Evolutionary conservation across 2,797 vertebrate species (phyloP).

Genomic region (Cuniculus paca): DNA sequence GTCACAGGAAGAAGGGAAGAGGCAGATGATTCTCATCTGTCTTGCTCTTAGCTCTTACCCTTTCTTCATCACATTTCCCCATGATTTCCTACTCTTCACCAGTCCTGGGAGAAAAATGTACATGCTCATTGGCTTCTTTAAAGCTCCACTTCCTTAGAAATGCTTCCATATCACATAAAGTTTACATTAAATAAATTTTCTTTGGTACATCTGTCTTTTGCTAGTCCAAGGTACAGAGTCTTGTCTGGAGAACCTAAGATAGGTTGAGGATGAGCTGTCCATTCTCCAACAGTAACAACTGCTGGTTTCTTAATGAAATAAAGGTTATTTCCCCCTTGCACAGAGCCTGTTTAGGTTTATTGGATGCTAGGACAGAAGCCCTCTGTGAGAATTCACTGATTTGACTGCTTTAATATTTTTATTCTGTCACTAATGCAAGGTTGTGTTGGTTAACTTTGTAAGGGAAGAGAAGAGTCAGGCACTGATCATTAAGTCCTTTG

Average conservation of each 20-base stretch:
- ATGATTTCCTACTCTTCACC: not conserved
- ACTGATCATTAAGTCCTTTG: no score
- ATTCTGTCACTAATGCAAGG: no score
- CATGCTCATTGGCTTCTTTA: not conserved
- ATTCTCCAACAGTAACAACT: not conserved
- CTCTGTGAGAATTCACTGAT: no score
- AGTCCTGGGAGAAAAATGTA: not conserved
- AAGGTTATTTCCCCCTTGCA: not conserved
- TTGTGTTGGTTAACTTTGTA: no score
- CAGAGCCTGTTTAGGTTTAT: no score
- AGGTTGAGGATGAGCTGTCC: not conserved
- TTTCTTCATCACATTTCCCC: not conserved
- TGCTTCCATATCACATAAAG: not conserved
- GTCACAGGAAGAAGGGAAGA: no score
- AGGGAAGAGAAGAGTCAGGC: no score
- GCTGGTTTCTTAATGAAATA: not conserved
- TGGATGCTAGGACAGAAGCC: no score
- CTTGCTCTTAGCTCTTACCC: not conserved
- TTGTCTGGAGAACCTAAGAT: not conserved
- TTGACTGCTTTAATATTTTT: no score
- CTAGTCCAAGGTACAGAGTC: not conserved
- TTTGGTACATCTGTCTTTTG: not conserved
- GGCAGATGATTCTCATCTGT: no score
- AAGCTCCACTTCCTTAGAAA: not conserved
- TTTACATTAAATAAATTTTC: not conserved